Conservation (phyloP, 2,797 vertebrate genomes). For the Tamandua tetradactyla region DNA sequence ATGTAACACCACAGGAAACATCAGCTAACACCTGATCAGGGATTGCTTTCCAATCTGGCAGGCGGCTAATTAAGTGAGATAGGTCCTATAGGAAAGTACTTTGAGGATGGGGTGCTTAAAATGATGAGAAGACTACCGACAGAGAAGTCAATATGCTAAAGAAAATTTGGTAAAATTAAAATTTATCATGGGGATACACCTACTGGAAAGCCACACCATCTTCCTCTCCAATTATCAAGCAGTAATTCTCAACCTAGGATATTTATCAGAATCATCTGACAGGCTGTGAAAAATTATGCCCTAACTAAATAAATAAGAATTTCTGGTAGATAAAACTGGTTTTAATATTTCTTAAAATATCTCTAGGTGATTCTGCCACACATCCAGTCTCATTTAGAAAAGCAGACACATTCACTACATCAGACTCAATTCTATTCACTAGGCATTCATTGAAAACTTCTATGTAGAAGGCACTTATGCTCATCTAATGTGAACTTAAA, state of each 20-base stretch:
- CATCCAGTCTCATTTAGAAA: background rate
- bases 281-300: background rate
- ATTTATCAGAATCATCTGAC: background rate
- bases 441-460: background rate
- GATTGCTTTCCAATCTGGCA: constrained; percentile 62
- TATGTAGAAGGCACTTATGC: background rate
- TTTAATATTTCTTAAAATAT: background rate
- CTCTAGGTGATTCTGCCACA: background rate
- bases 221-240: background rate
- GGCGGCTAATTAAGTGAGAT: constrained; percentile 74
- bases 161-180: constrained; percentile 50
- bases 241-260: background rate
- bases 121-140: background rate
- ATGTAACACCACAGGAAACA: constrained; percentile 61
- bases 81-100: constrained; percentile 45
- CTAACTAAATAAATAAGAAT: background rate
- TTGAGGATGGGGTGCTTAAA: background rate
- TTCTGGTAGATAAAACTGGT: background rate
- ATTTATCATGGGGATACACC: background rate
- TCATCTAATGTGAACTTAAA: background rate
- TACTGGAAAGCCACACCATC: background rate
- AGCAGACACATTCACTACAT: background rate
- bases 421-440: background rate
- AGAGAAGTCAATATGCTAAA: background rate
- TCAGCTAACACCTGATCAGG: constrained; percentile 67